These are phyloP conservation scores for Tipula helvola DNA, from an alignment of 2,888 invertebrate genomes.

Conservation along the genomic window DNA sequence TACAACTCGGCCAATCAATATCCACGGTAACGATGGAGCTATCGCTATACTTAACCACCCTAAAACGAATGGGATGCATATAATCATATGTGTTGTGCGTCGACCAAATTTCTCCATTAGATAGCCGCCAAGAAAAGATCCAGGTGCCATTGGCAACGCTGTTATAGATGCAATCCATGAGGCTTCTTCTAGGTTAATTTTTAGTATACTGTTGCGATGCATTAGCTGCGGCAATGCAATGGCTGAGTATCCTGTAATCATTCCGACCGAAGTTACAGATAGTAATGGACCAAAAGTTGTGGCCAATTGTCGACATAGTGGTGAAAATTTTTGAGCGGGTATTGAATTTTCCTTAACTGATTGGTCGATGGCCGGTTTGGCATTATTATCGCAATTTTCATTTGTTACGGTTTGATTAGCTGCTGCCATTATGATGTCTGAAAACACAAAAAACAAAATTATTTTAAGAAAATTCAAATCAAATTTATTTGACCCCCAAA, in stretches of 20 bases:
- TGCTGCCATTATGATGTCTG: too few relatives aligned
- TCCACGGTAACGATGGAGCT: slow-evolving; percentile 36
- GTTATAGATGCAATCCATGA: slow-evolving; percentile 44
- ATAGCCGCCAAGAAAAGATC: slow-evolving; percentile 46
- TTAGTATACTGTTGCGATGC: slow-evolving; percentile 30
- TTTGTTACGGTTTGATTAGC: too few relatives aligned
- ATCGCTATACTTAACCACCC: slow-evolving; percentile 48
- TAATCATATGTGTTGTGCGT: slow-evolving; percentile 41
- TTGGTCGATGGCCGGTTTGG: background rate
- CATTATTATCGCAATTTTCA: too few relatives aligned
- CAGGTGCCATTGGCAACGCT: slow-evolving; percentile 44
- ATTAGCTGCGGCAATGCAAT: slow-evolving; percentile 47
- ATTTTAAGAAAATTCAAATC: too few relatives aligned
- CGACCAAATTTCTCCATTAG: slow-evolving; percentile 50
- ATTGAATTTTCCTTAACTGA: slow-evolving; percentile 19
- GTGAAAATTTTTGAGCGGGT: slow-evolving; percentile 37
- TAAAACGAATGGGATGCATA: slow-evolving; percentile 42
- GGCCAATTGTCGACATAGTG: slow-evolving; percentile 40
- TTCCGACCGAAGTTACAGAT: slow-evolving; percentile 41
- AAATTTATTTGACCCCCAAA: too few relatives aligned
- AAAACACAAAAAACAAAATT: too few relatives aligned
- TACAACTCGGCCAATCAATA: slow-evolving; percentile 43
- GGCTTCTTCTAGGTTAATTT: slow-evolving; percentile 37
- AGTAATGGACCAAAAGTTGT: slow-evolving; percentile 44
- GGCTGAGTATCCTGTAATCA: slow-evolving; percentile 51